Evolutionary conservation across 2,888 invertebrate genomes (phyloP).

Genomic region (Lochmaea capreae): DNA sequence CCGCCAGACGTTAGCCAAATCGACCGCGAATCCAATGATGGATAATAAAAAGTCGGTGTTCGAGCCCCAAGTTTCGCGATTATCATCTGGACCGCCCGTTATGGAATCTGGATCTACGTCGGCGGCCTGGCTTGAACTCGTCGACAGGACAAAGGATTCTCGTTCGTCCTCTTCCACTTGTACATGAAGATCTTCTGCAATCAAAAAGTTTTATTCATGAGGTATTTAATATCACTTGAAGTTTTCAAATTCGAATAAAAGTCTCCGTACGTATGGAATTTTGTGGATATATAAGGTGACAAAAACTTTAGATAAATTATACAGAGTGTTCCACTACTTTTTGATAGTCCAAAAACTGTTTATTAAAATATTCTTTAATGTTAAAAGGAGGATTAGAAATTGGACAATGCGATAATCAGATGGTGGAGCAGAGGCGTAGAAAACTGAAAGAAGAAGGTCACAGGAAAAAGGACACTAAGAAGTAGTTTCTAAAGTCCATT

Average conservation of each 20-base stretch:
- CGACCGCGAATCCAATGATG: conserved; percentile 88
- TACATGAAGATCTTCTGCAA: conserved; percentile 64
- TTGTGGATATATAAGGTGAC: too few species aligned
- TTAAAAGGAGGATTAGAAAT: too few species aligned
- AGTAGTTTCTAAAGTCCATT: too few species aligned
- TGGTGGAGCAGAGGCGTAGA: too few species aligned
- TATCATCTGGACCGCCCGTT: conserved; percentile 64
- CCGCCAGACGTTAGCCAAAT: conserved; percentile 88
- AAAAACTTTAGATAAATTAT: too few species aligned
- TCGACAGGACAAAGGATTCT: conserved; percentile 63
- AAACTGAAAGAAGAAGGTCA: too few species aligned
- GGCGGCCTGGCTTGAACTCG: conserved; percentile 63
- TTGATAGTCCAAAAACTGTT: too few species aligned
- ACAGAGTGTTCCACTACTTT: too few species aligned
- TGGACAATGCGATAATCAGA: too few species aligned
- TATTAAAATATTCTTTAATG: too few species aligned
- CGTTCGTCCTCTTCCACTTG: conserved; percentile 65
- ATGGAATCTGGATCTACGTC: conserved; percentile 62
- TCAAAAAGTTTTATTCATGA: background rate
- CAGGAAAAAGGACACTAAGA: too few species aligned
- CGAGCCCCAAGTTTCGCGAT: conserved; percentile 83
- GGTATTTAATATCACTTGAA: background rate
- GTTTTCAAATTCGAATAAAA: background rate
- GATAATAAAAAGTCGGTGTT: conserved; percentile 85
- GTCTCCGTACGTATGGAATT: background rate